Percentiles rank a stretch among this genome's conserved stretches.
phyloP scores from a whole-genome alignment of 2,888 invertebrate species.

The Pseudococcus viburni region DNA sequence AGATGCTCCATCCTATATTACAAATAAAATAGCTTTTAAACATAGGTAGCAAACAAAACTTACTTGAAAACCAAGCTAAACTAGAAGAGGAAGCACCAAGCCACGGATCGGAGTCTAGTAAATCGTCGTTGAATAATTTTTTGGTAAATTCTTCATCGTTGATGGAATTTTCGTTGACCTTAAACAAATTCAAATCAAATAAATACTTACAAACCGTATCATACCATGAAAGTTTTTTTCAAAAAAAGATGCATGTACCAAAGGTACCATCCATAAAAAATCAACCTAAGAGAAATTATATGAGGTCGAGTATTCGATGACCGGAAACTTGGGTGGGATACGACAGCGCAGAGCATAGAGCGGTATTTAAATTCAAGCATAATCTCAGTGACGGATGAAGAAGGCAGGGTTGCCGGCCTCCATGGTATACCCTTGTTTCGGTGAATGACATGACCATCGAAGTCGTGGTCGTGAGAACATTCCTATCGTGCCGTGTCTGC shows the following conservation, averaged over 20 bases:
- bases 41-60: neutral
- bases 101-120: slow-evolving; percentile 61
- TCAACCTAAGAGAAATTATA: slow-evolving; percentile 3
- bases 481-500: slow-evolving; percentile 63
- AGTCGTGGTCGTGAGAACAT: slow-evolving; percentile 65
- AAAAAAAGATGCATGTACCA: too few relatives aligned
- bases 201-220: neutral
- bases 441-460: slow-evolving; percentile 66
- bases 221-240: too few relatives aligned
- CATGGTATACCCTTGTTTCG: slow-evolving; percentile 57
- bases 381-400: slow-evolving; percentile 16
- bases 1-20: too few relatives aligned
- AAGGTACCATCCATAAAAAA: neutral
- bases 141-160: slow-evolving; percentile 32
- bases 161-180: neutral
- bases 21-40: too few relatives aligned
- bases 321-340: slow-evolving; percentile 51
- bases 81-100: slow-evolving; percentile 58
- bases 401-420: slow-evolving; percentile 58
- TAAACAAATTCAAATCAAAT: neutral
- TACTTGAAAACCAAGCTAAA: slow-evolving; percentile 56
- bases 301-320: slow-evolving; percentile 20
- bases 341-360: neutral
- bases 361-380: slow-evolving; percentile 33
- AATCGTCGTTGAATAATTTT: slow-evolving; percentile 58